Evolutionary conservation across 2,888 invertebrate species (phyloP).

Genomic region (Dolichomitus sp.): DNA sequence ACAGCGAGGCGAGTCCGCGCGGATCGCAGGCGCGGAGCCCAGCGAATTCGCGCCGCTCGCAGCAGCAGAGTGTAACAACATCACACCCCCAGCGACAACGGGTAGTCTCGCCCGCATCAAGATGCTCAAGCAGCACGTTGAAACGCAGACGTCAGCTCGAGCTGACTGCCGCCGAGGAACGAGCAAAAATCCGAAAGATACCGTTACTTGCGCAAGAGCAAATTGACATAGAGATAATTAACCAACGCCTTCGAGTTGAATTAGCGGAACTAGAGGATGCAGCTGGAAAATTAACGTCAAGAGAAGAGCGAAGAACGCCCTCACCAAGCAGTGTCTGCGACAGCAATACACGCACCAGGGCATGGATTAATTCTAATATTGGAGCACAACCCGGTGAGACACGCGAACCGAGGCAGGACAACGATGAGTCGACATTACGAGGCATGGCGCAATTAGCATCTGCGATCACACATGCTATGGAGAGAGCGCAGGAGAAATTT

Average conservation of each 20-base stretch:
- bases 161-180: constrained; percentile 9
- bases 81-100: neutral
- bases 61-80: neutral
- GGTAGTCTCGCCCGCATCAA: neutral
- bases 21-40: too few relatives aligned
- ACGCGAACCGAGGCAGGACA: neutral
- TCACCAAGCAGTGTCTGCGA: neutral
- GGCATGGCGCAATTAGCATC: constrained; percentile 1
- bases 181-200: neutral
- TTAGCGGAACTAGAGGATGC: neutral
- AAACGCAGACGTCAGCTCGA: constrained; percentile 4
- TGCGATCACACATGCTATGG: constrained; percentile 7
- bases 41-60: neutral
- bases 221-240: too few relatives aligned
- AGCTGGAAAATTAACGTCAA: neutral
- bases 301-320: neutral
- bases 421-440: neutral
- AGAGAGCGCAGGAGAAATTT: neutral
- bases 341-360: neutral
- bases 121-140: neutral
- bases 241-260: too few relatives aligned
- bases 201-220: neutral
- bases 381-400: neutral
- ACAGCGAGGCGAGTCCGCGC: neutral
- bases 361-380: neutral